Base-by-base conservation (phyloP, 1,140 invertebrate species). In the Drosophila obscura region DNA sequence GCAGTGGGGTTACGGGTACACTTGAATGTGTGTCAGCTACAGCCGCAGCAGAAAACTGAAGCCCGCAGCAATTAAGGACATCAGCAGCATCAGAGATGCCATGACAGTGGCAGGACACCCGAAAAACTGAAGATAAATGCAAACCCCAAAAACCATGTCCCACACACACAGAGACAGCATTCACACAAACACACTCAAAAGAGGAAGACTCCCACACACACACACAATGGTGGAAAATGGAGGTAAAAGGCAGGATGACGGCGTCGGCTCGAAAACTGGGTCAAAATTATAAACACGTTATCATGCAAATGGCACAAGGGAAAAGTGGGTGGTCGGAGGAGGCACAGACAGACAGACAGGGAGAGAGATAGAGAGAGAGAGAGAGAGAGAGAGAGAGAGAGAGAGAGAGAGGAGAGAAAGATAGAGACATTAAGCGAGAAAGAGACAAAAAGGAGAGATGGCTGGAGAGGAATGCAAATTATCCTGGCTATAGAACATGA, bases 271-370 rank as follows among this genome's bases (percentile, higher is more conserved):
- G 35, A 39, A 62, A 87, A 87, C 83, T 87, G 83, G 83, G 83
- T 87, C 83, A 87, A 87, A 87, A 87, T 87, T 87, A 87, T 87
- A 87, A 87, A 80, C 83, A 87, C 83, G 83, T 87, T 88, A 88
- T 90, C 77, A 81, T 77, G 85, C 77, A 87, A 87, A 90, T 87
- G 83, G 82, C 82, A 79, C 75, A 79, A 71, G 35, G 35, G 35
- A 39, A 11, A 13, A 35, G 59, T 39, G 11, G 4, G 11, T 16
- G 44, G 35, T n/a, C 19, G 45, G 60, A 49, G 62, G 46, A 35
- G 52, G 24, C 44, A 35, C 24, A 55, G 50, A 31, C 28, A n/a
- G 2, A n/a, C 4, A 26, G 31, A 13, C 4, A 13, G 28, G 15
- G 16, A 4, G 41, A 28, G 1, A 46, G 31, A 28, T 9, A 19